These are phyloP conservation scores for Cherax destructor DNA, from an alignment of 1,140 invertebrate species.

Conservation along the genomic window DNA sequence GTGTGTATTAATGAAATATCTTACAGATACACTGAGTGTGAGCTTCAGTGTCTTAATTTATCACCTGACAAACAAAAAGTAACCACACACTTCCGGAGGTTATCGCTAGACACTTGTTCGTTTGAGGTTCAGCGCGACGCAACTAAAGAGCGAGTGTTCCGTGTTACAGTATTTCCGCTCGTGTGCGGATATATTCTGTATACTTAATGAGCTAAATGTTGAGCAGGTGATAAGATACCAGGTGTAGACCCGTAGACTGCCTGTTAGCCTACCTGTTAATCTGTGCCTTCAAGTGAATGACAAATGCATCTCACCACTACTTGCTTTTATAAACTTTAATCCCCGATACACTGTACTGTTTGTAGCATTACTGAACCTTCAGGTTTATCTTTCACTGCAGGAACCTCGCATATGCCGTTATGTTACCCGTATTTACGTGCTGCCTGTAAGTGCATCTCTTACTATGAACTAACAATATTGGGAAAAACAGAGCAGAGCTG, in stretches of 20 bases:
- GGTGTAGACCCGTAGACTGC: background rate
- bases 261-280: background rate
- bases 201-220: slow-evolving; percentile 6
- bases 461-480: background rate
- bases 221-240: slow-evolving; percentile 29
- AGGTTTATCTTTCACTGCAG: background rate
- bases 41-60: no score
- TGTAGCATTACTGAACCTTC: background rate
- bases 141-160: background rate
- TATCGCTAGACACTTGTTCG: background rate
- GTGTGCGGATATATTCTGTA: background rate
- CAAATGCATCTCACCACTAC: background rate
- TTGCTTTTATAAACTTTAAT: background rate
- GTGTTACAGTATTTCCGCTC: slow-evolving; percentile 20
- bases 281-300: background rate
- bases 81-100: no score
- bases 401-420: background rate
- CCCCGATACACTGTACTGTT: background rate
- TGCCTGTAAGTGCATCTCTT: background rate
- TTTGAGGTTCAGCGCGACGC: background rate
- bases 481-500: slow-evolving; percentile 6
- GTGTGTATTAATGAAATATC: no score
- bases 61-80: no score
- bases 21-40: no score
- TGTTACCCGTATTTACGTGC: slow-evolving; percentile 17